phyloP scores from a whole-genome alignment of 2,797 vertebrate genomes.

The Arremon brunneinucha region DNA sequence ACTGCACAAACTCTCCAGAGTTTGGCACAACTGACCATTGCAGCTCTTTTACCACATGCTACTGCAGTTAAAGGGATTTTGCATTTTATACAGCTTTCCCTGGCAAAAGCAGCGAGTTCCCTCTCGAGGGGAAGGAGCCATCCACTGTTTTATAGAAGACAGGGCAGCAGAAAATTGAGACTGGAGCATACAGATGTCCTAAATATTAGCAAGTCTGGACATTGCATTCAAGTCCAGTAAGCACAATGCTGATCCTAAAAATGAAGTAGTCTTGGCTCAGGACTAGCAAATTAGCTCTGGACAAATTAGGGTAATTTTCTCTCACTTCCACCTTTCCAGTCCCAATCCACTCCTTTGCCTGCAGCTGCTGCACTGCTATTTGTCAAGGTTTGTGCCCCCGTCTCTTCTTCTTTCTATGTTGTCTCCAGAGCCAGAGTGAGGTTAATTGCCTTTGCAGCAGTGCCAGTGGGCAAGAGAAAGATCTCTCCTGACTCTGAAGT shows the following conservation, averaged over 20 bases:
- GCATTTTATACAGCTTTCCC: background rate
- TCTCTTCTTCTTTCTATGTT: background rate
- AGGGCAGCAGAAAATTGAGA: background rate
- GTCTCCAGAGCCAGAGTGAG: background rate
- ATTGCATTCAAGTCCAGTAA: background rate
- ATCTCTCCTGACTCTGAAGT: background rate
- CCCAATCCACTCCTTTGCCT: background rate
- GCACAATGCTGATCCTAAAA: background rate
- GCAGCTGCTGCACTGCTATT: background rate
- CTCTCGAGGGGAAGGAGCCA: background rate
- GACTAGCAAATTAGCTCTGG: background rate
- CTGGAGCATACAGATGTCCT: background rate
- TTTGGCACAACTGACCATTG: background rate
- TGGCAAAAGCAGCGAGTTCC: background rate
- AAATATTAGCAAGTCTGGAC: background rate
- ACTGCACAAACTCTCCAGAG: background rate
- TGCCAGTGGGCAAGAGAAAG: background rate
- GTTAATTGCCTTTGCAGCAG: background rate
- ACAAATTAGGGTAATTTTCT: background rate
- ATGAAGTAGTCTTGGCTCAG: background rate
- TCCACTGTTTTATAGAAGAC: background rate
- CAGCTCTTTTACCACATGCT: background rate
- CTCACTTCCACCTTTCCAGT: background rate
- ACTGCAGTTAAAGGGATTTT: background rate
- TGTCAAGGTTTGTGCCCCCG: background rate